phyloP scores from a whole-genome alignment of 2,113 vertebrate genomes.

The Antechinus flavipes region DNA sequence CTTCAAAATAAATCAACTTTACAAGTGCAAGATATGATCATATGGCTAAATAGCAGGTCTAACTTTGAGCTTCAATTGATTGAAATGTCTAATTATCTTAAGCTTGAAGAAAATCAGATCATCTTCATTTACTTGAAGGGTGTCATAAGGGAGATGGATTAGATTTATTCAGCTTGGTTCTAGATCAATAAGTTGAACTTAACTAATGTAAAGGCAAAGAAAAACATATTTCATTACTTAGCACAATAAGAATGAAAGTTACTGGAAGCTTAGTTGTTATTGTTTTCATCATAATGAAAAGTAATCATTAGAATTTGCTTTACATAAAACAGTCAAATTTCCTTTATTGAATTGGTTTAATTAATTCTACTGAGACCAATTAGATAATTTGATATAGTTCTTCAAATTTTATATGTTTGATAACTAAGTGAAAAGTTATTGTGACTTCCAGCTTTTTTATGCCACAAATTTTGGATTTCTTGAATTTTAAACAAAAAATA shows the following conservation, averaged over 20 bases:
- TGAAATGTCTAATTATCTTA: neutral
- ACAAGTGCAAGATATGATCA: neutral
- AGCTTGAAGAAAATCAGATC: too few species aligned
- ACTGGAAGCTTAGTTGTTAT: neutral
- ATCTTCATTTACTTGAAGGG: neutral
- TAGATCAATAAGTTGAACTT: neutral
- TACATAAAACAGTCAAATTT: neutral
- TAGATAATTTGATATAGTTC: neutral
- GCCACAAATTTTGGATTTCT: neutral
- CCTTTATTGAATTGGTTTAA: neutral
- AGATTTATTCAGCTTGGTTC: neutral
- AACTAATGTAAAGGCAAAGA: neutral
- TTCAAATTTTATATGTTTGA: neutral
- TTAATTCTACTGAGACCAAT: neutral
- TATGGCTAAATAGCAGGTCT: neutral
- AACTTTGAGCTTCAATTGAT: neutral
- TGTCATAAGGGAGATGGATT: neutral
- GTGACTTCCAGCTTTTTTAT: neutral
- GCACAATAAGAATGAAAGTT: neutral
- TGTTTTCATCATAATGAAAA: neutral
- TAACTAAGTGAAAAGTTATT: neutral
- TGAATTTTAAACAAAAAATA: neutral
- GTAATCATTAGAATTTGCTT: constrained; percentile 24
- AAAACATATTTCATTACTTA: neutral
- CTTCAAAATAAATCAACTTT: neutral